A percentile compares a stretch with the other conserved stretches of the same genome.
phyloP scores from a whole-genome alignment of 2,888 invertebrate species.

The Dasypolia templi region DNA sequence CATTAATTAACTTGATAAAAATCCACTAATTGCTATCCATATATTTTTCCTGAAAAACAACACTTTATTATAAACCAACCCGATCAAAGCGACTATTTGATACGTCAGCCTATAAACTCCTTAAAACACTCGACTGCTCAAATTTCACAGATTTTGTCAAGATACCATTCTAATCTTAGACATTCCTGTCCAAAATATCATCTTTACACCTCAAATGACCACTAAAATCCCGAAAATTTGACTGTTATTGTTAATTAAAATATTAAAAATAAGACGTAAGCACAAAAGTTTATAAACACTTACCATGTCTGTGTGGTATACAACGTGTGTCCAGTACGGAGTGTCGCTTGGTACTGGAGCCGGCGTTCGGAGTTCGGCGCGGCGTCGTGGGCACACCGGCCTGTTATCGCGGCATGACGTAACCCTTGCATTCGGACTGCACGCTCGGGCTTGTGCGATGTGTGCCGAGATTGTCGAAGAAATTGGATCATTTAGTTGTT shows the following conservation, averaged over 20 bases:
- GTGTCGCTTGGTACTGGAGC: conserved; percentile 65
- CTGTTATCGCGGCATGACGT: conserved; percentile 80
- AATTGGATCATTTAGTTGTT: conserved; percentile 57
- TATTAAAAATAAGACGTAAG: conserved; percentile 49
- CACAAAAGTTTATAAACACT: conserved; percentile 75
- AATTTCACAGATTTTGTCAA: conserved; percentile 58
- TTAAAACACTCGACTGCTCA: conserved; percentile 52
- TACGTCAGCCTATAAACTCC: conserved; percentile 45
- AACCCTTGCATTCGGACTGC: conserved; percentile 79
- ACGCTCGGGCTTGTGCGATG: conserved; percentile 60
- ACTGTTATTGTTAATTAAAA: conserved; percentile 3
- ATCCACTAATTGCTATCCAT: background rate
- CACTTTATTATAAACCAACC: conserved; percentile 16
- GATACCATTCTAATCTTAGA: conserved; percentile 46
- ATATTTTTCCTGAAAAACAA: conserved; percentile 24
- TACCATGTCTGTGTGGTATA: conserved; percentile 66
- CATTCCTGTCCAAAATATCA: conserved; percentile 3
- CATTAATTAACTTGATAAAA: background rate
- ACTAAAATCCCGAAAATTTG: conserved; percentile 6
- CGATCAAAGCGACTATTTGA: conserved; percentile 15
- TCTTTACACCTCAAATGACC: background rate
- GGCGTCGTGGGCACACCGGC: conserved; percentile 57
- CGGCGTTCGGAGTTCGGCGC: conserved; percentile 22
- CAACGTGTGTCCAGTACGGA: conserved; percentile 64
- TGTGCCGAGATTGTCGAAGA: conserved; percentile 56